Base-by-base conservation (phyloP, 2,888 invertebrate species). In the Mimachlamys varia region DNA sequence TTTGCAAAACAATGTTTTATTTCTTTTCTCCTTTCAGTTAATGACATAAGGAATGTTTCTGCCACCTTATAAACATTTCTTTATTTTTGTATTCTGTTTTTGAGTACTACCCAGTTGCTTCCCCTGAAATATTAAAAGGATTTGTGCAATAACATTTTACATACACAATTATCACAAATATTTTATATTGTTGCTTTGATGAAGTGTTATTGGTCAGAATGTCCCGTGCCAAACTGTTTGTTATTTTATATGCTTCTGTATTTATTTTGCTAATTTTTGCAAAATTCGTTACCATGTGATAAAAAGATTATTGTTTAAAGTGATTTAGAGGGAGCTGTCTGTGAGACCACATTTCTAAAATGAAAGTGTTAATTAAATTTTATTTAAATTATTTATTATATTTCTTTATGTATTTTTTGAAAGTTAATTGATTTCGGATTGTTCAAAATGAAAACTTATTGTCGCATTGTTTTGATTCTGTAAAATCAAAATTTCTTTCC, bases 131-230 rank as follows among this genome's bases (percentile, higher is more conserved):
- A 22, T 3, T 44, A 44, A 58, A n/a, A 22, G 19, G 58, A 76
- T 27, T 15, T 76, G 76, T 76, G 76, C 76, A 76, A 76, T 76
- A 76, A 76, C 10, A 33, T 27, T 27, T 76, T 76, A 76, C 33
- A 58, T n/a, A 58, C n/a, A 33, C 27, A 76, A 27, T 76, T 76
- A 27, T 33, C 15, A 76, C 33, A 33, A 27, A 76, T 27, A 10
- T 62, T 76, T 76, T 76, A 33, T 76, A 76, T 76, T 76, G 76
- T 76, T 76, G 76, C 76, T 76, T 76, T 33, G 12, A 76, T 33
- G 33, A 33, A 33, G 33, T 33, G 33, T 76, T 5, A 15, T 76
- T 76, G 76, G 27, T 10, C 76, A 27, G 33, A 76, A 76, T 76
- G 76, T 76, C 76, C 5, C 33, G 27, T 76, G 76, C 76, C 76